Conservation (phyloP, 2,797 vertebrate species). For the Kryptopterus vitreolus region DNA sequence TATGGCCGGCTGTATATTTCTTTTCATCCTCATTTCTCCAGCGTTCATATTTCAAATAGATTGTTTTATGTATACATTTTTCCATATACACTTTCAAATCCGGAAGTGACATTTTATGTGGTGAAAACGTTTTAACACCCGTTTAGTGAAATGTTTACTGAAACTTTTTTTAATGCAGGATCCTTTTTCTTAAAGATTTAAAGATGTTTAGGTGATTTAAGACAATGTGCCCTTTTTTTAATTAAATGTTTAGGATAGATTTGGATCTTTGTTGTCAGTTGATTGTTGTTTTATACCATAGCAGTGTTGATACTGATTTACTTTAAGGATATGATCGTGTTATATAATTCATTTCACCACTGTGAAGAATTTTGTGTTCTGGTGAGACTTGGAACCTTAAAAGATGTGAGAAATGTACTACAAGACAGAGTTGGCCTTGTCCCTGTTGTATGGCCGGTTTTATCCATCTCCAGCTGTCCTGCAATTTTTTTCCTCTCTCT, state of each 20-base stretch:
- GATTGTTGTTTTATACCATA: neutral
- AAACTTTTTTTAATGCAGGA: constrained; percentile 23
- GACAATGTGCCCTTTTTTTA: constrained; percentile 19
- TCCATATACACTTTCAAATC: neutral
- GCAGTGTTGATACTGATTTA: neutral
- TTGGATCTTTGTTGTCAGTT: neutral
- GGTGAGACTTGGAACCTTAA: too few relatives aligned
- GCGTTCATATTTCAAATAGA: neutral
- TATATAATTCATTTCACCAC: too few relatives aligned
- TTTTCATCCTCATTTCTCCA: neutral
- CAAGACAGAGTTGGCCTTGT: too few relatives aligned
- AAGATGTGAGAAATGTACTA: too few relatives aligned
- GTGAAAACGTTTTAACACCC: too few relatives aligned
- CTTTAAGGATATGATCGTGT: too few relatives aligned
- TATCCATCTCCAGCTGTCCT: too few relatives aligned
- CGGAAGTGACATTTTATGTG: neutral
- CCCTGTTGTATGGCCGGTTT: too few relatives aligned
- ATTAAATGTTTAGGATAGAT: neutral
- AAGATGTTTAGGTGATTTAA: constrained; percentile 22
- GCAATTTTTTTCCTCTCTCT: too few relatives aligned
- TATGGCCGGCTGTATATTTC: neutral
- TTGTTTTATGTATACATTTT: too few relatives aligned
- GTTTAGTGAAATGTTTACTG: too few relatives aligned
- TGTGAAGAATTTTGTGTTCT: too few relatives aligned
- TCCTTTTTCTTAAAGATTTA: constrained; percentile 30